Evolutionary conservation across 1,140 invertebrate species (phyloP).

Genomic region (Oncopeltus fasciatus): DNA sequence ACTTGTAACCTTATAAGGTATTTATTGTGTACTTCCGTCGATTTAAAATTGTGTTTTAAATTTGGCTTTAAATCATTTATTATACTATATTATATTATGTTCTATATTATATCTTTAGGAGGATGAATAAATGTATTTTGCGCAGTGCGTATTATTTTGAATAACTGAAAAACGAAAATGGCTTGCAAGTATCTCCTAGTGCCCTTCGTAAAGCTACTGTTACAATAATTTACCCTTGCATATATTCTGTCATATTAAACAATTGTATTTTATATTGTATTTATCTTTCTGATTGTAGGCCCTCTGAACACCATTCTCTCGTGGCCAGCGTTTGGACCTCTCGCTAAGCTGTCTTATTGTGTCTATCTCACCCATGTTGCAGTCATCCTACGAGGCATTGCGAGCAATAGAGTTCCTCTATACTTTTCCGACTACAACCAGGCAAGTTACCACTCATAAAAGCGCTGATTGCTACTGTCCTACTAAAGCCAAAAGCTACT

Average conservation of each 20-base stretch:
- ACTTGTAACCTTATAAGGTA: too few relatives aligned
- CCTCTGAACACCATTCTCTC: constrained; percentile 38
- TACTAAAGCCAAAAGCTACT: neutral
- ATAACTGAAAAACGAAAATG: neutral
- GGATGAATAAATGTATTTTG: too few relatives aligned
- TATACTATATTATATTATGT: too few relatives aligned
- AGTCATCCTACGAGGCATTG: constrained; percentile 18
- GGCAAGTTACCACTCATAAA: constrained; percentile 14
- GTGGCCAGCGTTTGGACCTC: constrained; percentile 35
- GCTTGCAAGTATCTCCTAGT: too few relatives aligned
- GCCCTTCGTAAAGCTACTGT: too few relatives aligned
- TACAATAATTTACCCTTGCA: too few relatives aligned
- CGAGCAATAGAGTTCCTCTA: constrained; percentile 7
- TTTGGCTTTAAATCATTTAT: too few relatives aligned
- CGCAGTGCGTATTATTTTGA: too few relatives aligned
- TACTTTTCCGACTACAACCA: constrained; percentile 16
- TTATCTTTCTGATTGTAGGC: constrained; percentile 26
- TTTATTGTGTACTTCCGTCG: too few relatives aligned
- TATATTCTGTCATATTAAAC: neutral
- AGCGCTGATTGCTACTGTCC: too few relatives aligned
- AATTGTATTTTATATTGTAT: neutral
- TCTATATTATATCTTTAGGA: too few relatives aligned
- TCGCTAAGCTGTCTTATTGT: constrained; percentile 40
- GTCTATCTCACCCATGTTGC: constrained; percentile 39
- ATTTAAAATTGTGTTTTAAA: too few relatives aligned